Percentiles rank a stretch among this genome's conserved stretches.
These are phyloP conservation scores for Lycopodina hypogea DNA, from an alignment of 37 sponge, comb jelly and placozoan species.

Conservation along the genomic window DNA sequence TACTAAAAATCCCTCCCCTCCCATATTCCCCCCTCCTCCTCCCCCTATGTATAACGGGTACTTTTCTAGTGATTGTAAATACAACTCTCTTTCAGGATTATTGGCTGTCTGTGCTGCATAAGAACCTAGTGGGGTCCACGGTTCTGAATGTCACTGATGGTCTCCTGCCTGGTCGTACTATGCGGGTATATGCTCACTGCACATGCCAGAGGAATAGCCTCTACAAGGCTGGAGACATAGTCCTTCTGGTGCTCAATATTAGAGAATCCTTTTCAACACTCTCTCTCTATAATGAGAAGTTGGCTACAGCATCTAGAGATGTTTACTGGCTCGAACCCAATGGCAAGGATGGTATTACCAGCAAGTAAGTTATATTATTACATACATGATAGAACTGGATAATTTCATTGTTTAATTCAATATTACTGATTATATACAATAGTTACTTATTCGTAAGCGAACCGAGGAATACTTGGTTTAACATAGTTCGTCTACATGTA, in stretches of 20 bases:
- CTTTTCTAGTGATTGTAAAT: no score
- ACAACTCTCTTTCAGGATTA: constrained; percentile 29
- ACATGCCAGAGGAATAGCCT: not conserved
- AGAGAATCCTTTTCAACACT: not conserved
- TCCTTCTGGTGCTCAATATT: constrained; percentile 26
- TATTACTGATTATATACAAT: not conserved
- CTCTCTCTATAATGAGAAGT: not conserved
- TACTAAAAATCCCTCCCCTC: no score
- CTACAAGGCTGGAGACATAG: constrained; percentile 24
- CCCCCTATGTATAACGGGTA: no score
- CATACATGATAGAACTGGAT: not conserved
- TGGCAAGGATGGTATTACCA: not conserved
- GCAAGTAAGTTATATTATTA: constrained; percentile 10
- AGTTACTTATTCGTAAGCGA: no score
- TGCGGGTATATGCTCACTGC: constrained; percentile 60
- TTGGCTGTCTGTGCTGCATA: constrained; percentile 51
- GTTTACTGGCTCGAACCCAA: constrained; percentile 44
- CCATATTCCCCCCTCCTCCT: no score
- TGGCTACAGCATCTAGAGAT: constrained; percentile 20
- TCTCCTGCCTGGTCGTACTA: not conserved
- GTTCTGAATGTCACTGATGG: constrained; percentile 22
- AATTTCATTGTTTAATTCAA: not conserved
- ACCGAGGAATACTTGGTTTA: no score
- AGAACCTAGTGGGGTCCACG: constrained; percentile 44
- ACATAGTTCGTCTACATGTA: no score